Evolutionary conservation across 30 jellyfish, hydroid and myxozoan genomes (phyloP).

Genomic region (Pelagia noctiluca): DNA sequence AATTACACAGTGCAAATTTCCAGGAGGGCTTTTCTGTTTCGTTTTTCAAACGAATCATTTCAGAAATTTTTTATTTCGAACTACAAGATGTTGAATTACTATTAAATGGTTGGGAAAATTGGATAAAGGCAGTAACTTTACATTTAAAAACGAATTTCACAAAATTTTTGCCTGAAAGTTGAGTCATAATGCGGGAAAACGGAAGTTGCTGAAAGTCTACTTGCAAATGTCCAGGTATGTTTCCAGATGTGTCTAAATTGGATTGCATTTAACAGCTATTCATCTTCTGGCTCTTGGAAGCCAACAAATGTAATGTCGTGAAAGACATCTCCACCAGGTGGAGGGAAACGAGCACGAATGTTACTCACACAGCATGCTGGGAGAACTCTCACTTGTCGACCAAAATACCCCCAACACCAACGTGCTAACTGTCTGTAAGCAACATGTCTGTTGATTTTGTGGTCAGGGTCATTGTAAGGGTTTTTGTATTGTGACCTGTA

Average conservation of each 20-base stretch:
- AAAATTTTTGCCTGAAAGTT: no score
- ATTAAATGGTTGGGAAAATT: no score
- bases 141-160: no score
- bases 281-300: background rate
- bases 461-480: slow-evolving; percentile 1
- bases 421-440: slow-evolving; percentile 5
- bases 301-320: background rate
- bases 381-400: slow-evolving; percentile 15
- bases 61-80: no score
- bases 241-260: background rate
- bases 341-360: slow-evolving; percentile 10
- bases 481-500: slow-evolving; percentile 1
- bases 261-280: background rate
- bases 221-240: no score
- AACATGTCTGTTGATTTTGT: slow-evolving; percentile 12
- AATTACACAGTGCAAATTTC: no score
- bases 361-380: slow-evolving; percentile 7
- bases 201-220: no score
- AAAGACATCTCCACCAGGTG: slow-evolving; percentile 5
- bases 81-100: no score
- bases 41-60: no score
- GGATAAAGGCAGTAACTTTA: no score
- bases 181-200: no score
- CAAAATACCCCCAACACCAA: slow-evolving; percentile 19
- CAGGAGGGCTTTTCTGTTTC: no score